Base-by-base conservation (phyloP, 2,113 vertebrate genomes). In the Pica pica region DNA sequence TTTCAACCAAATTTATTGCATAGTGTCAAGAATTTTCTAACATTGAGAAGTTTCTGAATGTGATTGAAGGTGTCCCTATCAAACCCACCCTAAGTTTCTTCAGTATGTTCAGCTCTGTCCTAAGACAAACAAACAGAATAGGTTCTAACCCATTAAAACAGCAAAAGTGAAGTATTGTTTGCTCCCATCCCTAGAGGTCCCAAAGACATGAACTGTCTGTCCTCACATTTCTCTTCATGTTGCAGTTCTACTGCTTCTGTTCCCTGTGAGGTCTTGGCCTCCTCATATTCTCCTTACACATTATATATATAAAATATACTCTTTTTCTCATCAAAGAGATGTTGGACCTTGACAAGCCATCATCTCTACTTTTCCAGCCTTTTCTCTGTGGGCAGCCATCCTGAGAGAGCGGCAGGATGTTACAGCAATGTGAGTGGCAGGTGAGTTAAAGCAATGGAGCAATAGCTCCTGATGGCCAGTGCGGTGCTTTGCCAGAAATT, bases 341-440 rank as follows among this genome's bases (percentile, higher is more conserved):
- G 46, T 14, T 41, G 57, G 35, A 46, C 33, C 59, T 13, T 47
- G 55, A 35, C 7, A 57, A 16, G 4, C 11, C 35, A 46, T 46
- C 53, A 61, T 17, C 8, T 79, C 52, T 75, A 8, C 22, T 76
- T 33, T 55, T 60, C 14, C 52, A 61, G 49, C 13, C 20, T 63
- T 31, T 33, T 24, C 37, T 63, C 28, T 49, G 24, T 24, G 52
- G 27, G 28, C 31, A 86, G n/a, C n/a, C 30, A n/a, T 26, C 17
- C 47, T 9, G 9, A n/a, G 59, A 24, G n/a, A 57, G 26, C 37
- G 47, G 55, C 17, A n/a, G 17, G 33, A 24, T 16, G 33, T 26
- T 16, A 39, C 0, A 0, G 50, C 16, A 44, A 9, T 0, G 1
- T 1, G 56, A 85, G 15, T 0, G 7, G 8, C 22, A 24, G 26